Evolutionary conservation across 2,113 vertebrate species (phyloP).

Genomic region (Carlito syrichta): DNA sequence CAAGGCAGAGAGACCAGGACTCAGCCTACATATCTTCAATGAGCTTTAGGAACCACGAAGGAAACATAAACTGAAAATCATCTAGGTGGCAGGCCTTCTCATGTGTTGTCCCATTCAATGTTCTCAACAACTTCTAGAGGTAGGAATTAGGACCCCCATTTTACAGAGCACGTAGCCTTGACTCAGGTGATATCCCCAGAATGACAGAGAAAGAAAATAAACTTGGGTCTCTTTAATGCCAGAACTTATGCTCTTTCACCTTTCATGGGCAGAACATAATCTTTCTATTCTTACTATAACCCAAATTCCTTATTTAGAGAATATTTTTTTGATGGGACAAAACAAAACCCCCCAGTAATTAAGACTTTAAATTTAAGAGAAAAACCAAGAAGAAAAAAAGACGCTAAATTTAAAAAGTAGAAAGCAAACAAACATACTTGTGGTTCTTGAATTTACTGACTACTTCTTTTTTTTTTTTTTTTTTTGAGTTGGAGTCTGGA

Average conservation of each 20-base stretch:
- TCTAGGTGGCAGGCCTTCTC: neutral
- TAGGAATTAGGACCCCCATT: neutral
- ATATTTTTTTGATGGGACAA: neutral
- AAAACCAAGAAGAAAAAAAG: too few relatives aligned
- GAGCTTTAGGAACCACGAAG: slow-evolving; percentile 33
- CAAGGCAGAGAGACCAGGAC: slow-evolving; percentile 32
- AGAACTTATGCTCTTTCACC: neutral
- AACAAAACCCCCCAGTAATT: neutral
- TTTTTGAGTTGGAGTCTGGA: too few relatives aligned
- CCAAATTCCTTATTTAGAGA: slow-evolving; percentile 10
- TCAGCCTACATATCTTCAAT: neutral
- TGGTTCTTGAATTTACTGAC: slow-evolving; percentile 22
- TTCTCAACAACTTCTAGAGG: neutral
- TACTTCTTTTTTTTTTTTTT: too few relatives aligned
- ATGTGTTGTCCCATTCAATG: neutral
- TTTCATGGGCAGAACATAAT: neutral
- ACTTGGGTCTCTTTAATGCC: neutral
- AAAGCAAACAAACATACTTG: neutral
- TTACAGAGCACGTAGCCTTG: neutral
- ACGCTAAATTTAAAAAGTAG: neutral
- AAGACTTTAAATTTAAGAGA: neutral
- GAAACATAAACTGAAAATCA: neutral
- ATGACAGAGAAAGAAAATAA: slow-evolving; percentile 3
- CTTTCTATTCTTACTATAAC: slow-evolving; percentile 17
- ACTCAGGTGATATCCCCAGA: neutral